phyloP scores from a whole-genome alignment of 2,888 invertebrate species.

The Deroplatys truncata region DNA sequence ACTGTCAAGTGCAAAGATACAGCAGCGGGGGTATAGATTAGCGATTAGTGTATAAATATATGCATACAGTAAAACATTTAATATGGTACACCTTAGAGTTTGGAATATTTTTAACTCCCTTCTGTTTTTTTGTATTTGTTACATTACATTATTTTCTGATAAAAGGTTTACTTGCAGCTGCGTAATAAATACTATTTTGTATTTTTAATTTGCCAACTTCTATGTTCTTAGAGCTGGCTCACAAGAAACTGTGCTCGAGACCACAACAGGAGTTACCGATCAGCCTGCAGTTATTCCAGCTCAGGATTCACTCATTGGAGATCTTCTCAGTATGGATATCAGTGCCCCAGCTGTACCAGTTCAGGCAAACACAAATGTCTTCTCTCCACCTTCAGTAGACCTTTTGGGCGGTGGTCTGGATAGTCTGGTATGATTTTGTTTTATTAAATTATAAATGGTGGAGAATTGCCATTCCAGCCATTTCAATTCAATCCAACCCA shows the following conservation, averaged over 20 bases:
- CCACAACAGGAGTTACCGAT: conserved; percentile 25
- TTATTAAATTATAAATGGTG: neutral
- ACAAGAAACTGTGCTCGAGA: conserved; percentile 34
- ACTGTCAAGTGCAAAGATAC: no score
- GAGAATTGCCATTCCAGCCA: no score
- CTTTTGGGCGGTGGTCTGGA: conserved; percentile 87
- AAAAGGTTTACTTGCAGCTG: no score
- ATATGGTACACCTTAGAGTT: no score
- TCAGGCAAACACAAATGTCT: conserved; percentile 55
- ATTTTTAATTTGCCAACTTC: neutral
- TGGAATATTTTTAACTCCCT: no score
- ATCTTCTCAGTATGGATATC: conserved; percentile 94
- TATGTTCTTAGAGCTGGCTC: conserved; percentile 32
- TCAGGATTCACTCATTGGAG: conserved; percentile 93
- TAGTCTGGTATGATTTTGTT: conserved; percentile 57
- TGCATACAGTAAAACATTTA: no score
- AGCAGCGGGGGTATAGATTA: no score
- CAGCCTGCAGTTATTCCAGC: conserved; percentile 58
- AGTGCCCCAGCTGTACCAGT: conserved; percentile 50
- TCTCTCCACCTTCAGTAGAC: conserved; percentile 73
- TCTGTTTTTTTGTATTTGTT: no score
- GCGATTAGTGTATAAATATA: no score
- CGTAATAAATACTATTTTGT: no score
- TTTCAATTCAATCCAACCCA: no score
- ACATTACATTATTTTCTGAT: no score